Base-by-base conservation (phyloP, 2,888 invertebrate genomes). In the Pyrrhia umbra region DNA sequence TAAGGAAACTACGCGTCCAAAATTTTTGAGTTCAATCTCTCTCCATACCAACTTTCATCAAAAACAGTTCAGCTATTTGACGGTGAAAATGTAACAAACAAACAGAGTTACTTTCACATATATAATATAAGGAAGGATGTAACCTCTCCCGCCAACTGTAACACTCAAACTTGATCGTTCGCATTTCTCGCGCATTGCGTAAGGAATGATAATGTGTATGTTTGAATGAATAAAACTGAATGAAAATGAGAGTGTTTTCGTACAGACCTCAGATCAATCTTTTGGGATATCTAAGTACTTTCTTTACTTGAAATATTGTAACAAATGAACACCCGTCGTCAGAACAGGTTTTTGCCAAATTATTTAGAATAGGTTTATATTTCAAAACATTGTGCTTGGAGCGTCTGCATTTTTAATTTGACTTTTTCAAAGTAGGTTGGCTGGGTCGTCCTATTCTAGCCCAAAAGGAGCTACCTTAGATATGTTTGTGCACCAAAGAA, bases 231-330 rank as follows among this genome's bases (percentile, higher is more conserved):
- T 42, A 30, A 58, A 20, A 20, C 30, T 21, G 39, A 57, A 47
- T 50, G 54, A 40, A 73, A 73, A 55, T 45, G 74, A 61, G 37
- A 67, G 60, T 68, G 45, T 43, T 69, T 63, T 25, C 10, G 10
- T n/a, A 2, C 27, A 27, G 39, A 40, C 42, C 1, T 18, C 6
- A 18, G 50, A 67, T 73, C 39, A 20, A 23, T 54, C 39, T 18
- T 23, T 0, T 9, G 8, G 34, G 34, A 34, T 34, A 6, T n/a
- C n/a, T 34, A n/a, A 34, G 5, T n/a, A 34, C 34, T 34, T 30
- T 30, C 1, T 30, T 2, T 4, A 2, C 30, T 30, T 30, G 13
- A 30, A 30, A 30, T 30, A 30, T 30, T 30, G 30, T 30, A 10
- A 9, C 30, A 13, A n/a, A 34, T 34, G 4, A 0, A 34, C n/a